Evolutionary conservation across 53 echinoderm and acorn worm genomes (phyloP), one percentile per base, ranked within the genome.

Genomic region (Pentamera pediparva): DNA sequence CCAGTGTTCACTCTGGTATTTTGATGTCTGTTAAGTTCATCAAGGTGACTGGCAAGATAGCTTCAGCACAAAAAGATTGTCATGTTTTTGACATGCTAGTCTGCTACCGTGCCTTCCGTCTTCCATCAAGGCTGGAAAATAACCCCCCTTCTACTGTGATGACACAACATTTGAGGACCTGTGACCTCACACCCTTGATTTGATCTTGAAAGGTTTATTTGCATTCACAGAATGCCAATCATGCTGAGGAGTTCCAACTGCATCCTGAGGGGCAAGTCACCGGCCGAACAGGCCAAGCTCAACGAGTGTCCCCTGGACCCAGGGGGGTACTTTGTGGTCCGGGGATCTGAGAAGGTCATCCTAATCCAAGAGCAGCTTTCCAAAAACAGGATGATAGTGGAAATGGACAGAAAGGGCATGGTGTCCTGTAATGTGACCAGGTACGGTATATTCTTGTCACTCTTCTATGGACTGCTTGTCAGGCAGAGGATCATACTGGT

Each of bases 321-420:
- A 1, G 98, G 98, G 4, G 98, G 98, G 15, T 96, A 96, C 65
- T 96, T 96, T 61, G 85, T 96, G 59, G 80, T 83, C 24, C 81
- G 86, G 58, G 98, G 98, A 4, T 88, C 91, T 15, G 98, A 96
- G 76, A 96, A 96, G 58, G 98, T 96, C 67, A 91, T 96, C 56
- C 82, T 96, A 11, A 96, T 96, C n/a, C 96, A 95, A 21, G 92
- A 95, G 40, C 98, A 96, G 70, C 73, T 96, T 39, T 96, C 98
- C 2, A 96, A 96, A 78, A 96, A 96, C 40, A 62, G 91, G 47
- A 96, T 96, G 98, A 95, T 95, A 9, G 96, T 96, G n/a, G 98
- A 96, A 49, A 75, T 88, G 35, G 88, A 86, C 73, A 69, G 85
- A 49, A 96, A 91, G 35, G 91, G 88, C 21, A 62, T 69, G 35